These are phyloP conservation scores for Rambutsinella grinnellia DNA, from an alignment of 2,888 invertebrate species.

Conservation along the genomic window DNA sequence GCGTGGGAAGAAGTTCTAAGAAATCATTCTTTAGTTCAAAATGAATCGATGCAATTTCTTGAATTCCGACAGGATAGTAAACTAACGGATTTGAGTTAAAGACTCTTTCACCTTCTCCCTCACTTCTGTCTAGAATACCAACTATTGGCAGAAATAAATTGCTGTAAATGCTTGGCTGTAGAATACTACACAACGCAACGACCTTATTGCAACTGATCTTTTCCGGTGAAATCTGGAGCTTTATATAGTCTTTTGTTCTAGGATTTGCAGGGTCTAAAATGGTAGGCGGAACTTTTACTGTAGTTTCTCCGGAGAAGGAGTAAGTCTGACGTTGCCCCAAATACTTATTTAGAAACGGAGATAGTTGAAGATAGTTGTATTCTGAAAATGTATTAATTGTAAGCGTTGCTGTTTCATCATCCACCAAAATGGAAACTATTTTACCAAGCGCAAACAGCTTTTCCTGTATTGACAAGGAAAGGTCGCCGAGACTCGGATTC, in stretches of 20 bases:
- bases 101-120: background rate
- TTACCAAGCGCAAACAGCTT: background rate
- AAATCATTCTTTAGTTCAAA: too few species aligned
- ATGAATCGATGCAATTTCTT: too few species aligned
- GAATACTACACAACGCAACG: background rate
- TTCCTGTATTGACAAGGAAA: background rate
- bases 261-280: background rate
- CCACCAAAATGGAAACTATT: background rate
- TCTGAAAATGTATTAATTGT: conserved; percentile 1
- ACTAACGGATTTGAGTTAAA: background rate
- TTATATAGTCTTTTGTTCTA: background rate
- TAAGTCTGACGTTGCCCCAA: background rate
- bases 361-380: background rate
- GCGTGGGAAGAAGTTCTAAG: too few species aligned
- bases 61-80: background rate
- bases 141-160: background rate
- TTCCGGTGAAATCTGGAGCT: background rate
- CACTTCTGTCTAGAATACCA: background rate
- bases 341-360: background rate
- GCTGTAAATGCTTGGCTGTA: background rate
- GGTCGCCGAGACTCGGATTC: background rate
- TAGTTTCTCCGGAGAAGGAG: background rate
- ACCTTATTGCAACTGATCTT: background rate
- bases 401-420: background rate
- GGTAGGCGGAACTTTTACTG: background rate